Base-by-base conservation (phyloP, 2,888 invertebrate species). In the Calephelis perditalis region DNA sequence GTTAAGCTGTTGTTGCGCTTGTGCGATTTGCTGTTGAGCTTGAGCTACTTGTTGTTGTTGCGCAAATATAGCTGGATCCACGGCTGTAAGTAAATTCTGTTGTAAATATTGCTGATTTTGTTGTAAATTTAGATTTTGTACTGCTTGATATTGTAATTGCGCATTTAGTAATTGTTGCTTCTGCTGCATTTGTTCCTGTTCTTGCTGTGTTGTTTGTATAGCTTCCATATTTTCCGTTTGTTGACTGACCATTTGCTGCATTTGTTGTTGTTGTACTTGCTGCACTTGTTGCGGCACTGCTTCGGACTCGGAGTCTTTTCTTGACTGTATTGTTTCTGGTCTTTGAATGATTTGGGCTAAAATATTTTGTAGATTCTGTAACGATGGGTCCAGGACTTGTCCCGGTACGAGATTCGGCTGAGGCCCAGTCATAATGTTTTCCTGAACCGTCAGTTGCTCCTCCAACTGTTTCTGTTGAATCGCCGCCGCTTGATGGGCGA, bases 311-410 rank as follows among this genome's bases (percentile, higher is more conserved):
- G 86, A 86, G 65, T 87, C 88, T 69, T 84, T 88, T 57, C 86
- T 79, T 0, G 84, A 72, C 64, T 86, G 89, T 49, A 86, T 68
- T 11, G 78, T 76, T 15, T 89, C 90, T 0, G 90, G 90, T 60
- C 90, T 79, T 44, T 88, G 89, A 55, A 86, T 91, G 49, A 91
- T 91, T 70, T 90, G 90, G 0, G 88, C 76, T 63, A 90, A 70
- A 49, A 89, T 84, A 66, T 84, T 86, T 65, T 90, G 89, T 47
- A 91, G 73, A 67, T 90, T 91, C 68, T 92, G 92, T 56, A 92
- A 74, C 0, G 91, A 88, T 7, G 92, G 92, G 64, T 91, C 89
- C 59, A 91, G 78, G 57, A 86, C 84, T 67, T 90, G 89, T 47
- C 81, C 81, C 3, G 82, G 73, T 52, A 78, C 82, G 70, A 84